phyloP scores from a whole-genome alignment of 2,888 invertebrate species.

The Nemotelus nigrinus region DNA sequence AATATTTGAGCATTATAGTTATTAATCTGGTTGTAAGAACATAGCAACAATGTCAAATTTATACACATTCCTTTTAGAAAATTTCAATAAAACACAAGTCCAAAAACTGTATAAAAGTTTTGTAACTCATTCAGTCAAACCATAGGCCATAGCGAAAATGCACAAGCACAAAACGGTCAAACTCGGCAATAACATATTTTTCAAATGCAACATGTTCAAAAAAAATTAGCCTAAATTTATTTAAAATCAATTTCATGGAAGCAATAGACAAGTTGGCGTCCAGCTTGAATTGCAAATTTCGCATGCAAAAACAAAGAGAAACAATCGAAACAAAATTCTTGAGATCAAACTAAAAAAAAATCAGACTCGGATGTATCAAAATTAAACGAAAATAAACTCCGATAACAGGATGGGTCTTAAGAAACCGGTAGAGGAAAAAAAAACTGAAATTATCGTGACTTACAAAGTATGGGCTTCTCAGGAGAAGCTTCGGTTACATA shows the following conservation, averaged over 20 bases:
- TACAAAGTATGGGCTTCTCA: slow-evolving; percentile 39
- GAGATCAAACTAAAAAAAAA: background rate
- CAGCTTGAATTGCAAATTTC: background rate
- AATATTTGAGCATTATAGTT: too few species aligned
- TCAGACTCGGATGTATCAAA: background rate
- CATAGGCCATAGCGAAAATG: slow-evolving; percentile 24
- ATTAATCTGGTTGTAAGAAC: too few species aligned
- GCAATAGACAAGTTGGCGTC: background rate
- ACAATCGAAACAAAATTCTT: background rate
- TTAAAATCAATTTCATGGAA: background rate
- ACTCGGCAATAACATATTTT: slow-evolving; percentile 1
- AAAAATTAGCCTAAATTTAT: background rate
- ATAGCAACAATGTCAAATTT: too few species aligned
- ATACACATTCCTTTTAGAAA: too few species aligned
- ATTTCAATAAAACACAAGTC: too few species aligned
- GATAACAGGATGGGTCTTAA: slow-evolving; percentile 19
- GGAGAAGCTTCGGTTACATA: slow-evolving; percentile 27
- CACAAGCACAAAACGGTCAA: slow-evolving; percentile 13
- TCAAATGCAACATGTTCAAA: slow-evolving; percentile 20
- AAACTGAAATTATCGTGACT: slow-evolving; percentile 43
- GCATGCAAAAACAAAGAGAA: slow-evolving; percentile 10
- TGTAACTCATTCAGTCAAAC: slow-evolving; percentile 5
- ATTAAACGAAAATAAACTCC: slow-evolving; percentile 20
- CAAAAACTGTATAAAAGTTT: background rate
- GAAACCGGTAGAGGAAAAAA: slow-evolving; percentile 18